These are phyloP conservation scores for Heliconius hortense DNA, from an alignment of 2,888 invertebrate species.

Conservation along the genomic window DNA sequence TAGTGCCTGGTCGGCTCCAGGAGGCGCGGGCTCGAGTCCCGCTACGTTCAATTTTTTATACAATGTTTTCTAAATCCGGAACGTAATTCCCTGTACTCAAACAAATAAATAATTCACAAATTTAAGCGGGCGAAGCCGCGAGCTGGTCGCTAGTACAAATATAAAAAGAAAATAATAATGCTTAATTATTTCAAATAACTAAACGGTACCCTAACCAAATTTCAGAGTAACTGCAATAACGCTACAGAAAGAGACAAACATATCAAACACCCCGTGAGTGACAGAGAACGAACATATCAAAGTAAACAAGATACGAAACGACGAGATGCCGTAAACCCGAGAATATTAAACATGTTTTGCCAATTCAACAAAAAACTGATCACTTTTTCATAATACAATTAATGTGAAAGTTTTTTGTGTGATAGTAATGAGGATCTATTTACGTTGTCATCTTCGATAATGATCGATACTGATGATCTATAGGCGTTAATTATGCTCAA, in stretches of 20 bases:
- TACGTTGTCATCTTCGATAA: conserved; percentile 14
- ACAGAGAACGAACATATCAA: background rate
- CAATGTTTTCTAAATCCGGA: no score
- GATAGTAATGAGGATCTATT: conserved; percentile 6
- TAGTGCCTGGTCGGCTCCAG: no score
- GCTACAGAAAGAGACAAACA: background rate
- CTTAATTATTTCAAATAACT: background rate
- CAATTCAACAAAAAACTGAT: conserved; percentile 18
- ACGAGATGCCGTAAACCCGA: conserved; percentile 15
- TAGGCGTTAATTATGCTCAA: background rate
- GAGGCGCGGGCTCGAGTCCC: no score
- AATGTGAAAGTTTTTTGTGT: conserved; percentile 23
- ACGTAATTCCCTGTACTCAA: no score
- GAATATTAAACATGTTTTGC: conserved; percentile 14
- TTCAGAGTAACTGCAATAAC: background rate
- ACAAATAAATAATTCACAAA: no score
- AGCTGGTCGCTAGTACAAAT: no score
- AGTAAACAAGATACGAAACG: conserved; percentile 9
- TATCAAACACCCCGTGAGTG: background rate
- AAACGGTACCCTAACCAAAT: background rate
- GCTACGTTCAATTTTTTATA: no score
- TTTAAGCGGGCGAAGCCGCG: no score
- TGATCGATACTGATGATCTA: conserved; percentile 14
- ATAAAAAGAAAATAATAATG: background rate
- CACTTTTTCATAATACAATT: conserved; percentile 19